Percentiles rank a stretch among this genome's conserved stretches.
Evolutionary conservation across 1,140 invertebrate genomes (phyloP).

Genomic region (Oryctes rhinoceros): DNA sequence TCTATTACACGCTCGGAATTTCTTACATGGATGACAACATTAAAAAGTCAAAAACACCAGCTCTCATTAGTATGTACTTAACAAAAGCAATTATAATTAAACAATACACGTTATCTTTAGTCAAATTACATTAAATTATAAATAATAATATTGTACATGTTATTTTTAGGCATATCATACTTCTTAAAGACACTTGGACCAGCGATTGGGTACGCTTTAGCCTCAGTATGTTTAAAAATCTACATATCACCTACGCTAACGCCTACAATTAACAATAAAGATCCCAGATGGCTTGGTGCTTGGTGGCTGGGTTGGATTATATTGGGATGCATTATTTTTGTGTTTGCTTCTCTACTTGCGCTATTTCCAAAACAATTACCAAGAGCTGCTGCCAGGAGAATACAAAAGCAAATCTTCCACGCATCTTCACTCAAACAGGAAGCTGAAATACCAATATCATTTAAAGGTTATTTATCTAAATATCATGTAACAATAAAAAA

Average conservation of each 20-base stretch:
- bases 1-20: conserved; percentile 73
- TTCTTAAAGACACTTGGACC: conserved; percentile 77
- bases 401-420: conserved; percentile 59
- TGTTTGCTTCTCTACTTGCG: conserved; percentile 70
- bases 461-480: conserved; percentile 54
- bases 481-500: background rate
- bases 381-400: conserved; percentile 66
- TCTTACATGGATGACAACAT: conserved; percentile 79
- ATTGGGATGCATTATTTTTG: conserved; percentile 69
- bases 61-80: conserved; percentile 67
- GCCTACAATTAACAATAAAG: conserved; percentile 72
- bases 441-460: conserved; percentile 56
- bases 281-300: conserved; percentile 79
- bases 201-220: conserved; percentile 74
- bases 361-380: conserved; percentile 74
- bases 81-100: too few relatives aligned
- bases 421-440: conserved; percentile 55
- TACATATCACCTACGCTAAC: conserved; percentile 75
- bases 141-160: conserved; percentile 8
- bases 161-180: conserved; percentile 68
- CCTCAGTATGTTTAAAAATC: conserved; percentile 73
- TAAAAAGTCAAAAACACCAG: conserved; percentile 74
- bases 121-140: conserved; percentile 36
- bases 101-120: background rate
- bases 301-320: conserved; percentile 85